Evolutionary conservation across 35 echinoderm and acorn worm genomes (phyloP), one percentile per base, ranked within the genome.

Genomic region (Heliocidaris tuberculata): DNA sequence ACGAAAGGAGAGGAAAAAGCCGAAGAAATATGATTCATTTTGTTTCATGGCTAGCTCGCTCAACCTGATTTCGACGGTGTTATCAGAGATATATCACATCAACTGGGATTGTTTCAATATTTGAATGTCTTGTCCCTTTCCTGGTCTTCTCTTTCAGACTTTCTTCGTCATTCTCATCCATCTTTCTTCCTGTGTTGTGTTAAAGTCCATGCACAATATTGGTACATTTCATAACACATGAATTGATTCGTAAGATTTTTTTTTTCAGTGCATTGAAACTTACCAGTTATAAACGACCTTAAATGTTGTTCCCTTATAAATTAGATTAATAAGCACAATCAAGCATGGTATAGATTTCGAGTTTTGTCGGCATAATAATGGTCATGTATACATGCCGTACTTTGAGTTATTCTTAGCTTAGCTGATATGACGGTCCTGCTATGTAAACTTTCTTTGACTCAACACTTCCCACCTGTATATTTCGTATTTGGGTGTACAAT

Each of bases 91-190:
- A 71, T 78, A 78, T 78, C 21, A 78, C 65, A 27, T 78, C 65
- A 56, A 56, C 52, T 56, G 52, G 52, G 52, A 56, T 56, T 56
- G 52, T 78, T 78, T 78, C 21, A 78, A 78, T 78, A 27, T n/a
- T 78, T 78, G 65, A 78, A n/a, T 78, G 65, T 78, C 65, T 78
- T 78, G 65, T 78, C 65, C 65, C 65, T 78, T 56, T 56, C 21
- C 6, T 78, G 27, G 27, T 78, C 27, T 78, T 19, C 65, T 78
- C 65, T 78, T 78, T 4, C 21, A 78, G 65, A 78, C 65, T n/a
- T n/a, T n/a, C 4, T 56, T 56, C 15, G 15, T 56, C 7, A 56
- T 56, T 13, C 52, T 56, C 11, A 56, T 56, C 52, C 11, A 15
- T 56, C 10, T 56, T 15, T 42, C 35, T 42, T 42, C 35, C 3